Evolutionary conservation across 2,113 vertebrate species (phyloP).

Genomic region (Taxidea taxus): DNA sequence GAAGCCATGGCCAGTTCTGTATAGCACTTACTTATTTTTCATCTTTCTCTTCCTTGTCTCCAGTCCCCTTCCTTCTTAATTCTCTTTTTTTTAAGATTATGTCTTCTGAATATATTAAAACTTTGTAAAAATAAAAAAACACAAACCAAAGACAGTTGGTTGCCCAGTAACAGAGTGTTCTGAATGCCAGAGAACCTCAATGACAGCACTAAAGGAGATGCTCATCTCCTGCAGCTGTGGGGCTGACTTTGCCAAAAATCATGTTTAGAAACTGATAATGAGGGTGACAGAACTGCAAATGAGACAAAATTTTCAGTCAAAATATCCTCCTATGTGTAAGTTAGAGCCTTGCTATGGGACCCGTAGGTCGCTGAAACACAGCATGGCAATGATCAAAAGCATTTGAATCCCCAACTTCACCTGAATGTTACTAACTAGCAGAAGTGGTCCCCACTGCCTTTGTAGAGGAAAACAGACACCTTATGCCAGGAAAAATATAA

Average conservation of each 20-base stretch:
- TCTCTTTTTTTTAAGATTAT: not conserved
- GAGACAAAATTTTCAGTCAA: not conserved
- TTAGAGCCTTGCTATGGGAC: not conserved
- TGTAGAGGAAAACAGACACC: not conserved
- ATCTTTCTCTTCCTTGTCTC: not conserved
- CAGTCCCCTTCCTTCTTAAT: not conserved
- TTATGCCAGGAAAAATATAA: not conserved
- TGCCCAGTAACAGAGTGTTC: not conserved
- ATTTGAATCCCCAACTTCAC: not conserved
- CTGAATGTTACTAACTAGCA: not conserved
- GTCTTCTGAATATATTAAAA: not conserved
- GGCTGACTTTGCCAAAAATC: not conserved
- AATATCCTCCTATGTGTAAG: not conserved
- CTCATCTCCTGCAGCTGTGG: not conserved
- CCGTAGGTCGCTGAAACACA: not conserved
- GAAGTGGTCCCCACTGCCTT: not conserved
- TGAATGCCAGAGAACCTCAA: too few relatives aligned
- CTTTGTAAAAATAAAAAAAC: not conserved
- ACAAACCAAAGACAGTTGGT: too few relatives aligned
- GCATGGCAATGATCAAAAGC: not conserved
- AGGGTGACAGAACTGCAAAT: not conserved
- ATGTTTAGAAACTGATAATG: not conserved
- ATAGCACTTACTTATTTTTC: not conserved
- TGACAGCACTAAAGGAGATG: not conserved
- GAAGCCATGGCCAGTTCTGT: not conserved